Base-by-base conservation (phyloP, 2,888 invertebrate species). In the Ethmia dodecea region DNA sequence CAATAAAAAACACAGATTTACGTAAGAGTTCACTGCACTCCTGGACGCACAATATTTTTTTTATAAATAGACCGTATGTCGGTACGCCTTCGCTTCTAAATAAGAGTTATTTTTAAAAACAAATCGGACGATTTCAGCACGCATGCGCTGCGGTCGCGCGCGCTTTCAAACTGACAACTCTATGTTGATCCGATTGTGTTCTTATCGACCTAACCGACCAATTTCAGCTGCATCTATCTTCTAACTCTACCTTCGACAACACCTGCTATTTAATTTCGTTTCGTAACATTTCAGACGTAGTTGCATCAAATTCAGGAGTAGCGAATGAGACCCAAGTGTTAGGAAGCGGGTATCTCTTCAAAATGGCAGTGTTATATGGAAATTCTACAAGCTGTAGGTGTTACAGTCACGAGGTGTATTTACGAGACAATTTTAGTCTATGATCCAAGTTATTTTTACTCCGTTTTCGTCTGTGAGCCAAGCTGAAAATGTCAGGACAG, bases 21-120 rank as follows among this genome's bases (percentile, higher is more conserved):
- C 39, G 20, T 28, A 38, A 55, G 47, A 58, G 76, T 60, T 74
- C 80, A 83, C 83, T 80, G 77, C 77, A 81, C 80, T 80, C 70
- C 61, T 54, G 52, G 58, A 58, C 55, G 52, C 56, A 51, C 51
- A 26, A 53, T 55, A 52, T 60, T 44, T 40, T 42, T 53, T 60
- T 61, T 67, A 60, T 50, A 71, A 71, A 74, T 74, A 71, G 69
- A 66, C 54, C 56, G 53, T 52, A 49, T 55, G 31, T 42, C 48
- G 47, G 43, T 33, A 40, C 60, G 55, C 64, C 59, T 60, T 57
- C 63, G 55, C 37, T 45, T 53, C 61, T 54, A 55, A 66, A 45
- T 61, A 58, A 45, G 32, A 25, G 3, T 28, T 35, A 36, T 37
- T 38, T 40, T 22, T 32, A 37, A 35, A 41, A 32, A 24, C 37